Percentiles rank a stretch among this genome's conserved stretches.
These are phyloP conservation scores for Forbesichthys agassizii DNA, from an alignment of 2,113 vertebrate genomes.

Conservation along the genomic window DNA sequence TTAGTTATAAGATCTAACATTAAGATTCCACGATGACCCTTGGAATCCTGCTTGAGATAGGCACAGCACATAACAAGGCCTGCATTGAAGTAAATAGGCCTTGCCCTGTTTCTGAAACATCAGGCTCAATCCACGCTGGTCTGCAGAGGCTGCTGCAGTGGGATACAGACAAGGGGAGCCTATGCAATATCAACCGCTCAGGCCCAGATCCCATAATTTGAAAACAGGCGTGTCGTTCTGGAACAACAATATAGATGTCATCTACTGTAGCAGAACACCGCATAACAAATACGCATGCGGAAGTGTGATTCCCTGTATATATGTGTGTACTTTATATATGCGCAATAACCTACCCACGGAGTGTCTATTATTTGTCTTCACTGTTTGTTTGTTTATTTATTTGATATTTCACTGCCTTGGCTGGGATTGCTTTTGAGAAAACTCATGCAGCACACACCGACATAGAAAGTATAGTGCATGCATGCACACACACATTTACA, in stretches of 20 bases:
- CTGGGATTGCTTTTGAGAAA: not conserved
- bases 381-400: not conserved
- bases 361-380: not conserved
- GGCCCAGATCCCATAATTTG: constrained; percentile 52
- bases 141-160: too few relatives aligned
- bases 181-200: constrained; percentile 31
- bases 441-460: constrained; percentile 30
- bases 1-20: too few relatives aligned
- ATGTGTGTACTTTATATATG: not conserved
- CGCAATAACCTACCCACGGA: not conserved
- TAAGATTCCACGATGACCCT: too few relatives aligned
- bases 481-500: constrained; percentile 4
- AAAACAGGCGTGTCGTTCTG: constrained; percentile 53
- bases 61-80: too few relatives aligned
- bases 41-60: too few relatives aligned
- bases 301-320: not conserved
- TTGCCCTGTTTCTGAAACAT: too few relatives aligned
- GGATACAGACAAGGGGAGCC: constrained; percentile 2
- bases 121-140: too few relatives aligned
- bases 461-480: constrained; percentile 20
- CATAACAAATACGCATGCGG: not conserved
- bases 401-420: not conserved
- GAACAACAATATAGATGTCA: constrained; percentile 23
- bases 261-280: constrained; percentile 11
- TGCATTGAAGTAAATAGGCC: too few relatives aligned